phyloP scores from a whole-genome alignment of 1,140 invertebrate genomes.

The Vanessa tameamea region DNA sequence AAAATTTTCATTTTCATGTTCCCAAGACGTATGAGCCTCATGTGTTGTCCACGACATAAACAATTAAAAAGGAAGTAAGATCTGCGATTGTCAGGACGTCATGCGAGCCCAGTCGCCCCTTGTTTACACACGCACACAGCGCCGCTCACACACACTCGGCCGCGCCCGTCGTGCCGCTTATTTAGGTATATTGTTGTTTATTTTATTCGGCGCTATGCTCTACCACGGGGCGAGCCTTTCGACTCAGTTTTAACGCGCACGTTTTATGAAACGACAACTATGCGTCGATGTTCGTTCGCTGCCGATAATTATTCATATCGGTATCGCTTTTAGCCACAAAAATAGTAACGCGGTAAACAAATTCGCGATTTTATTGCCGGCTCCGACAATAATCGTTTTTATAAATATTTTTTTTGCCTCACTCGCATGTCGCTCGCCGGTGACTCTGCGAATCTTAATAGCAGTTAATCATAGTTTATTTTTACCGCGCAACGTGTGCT shows the following conservation, averaged over 20 bases:
- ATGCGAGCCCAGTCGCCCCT: conserved; percentile 66
- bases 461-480: conserved; percentile 80
- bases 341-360: conserved; percentile 70
- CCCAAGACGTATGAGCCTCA: not conserved
- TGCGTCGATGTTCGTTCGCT: conserved; percentile 75
- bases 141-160: conserved; percentile 67
- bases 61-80: conserved; percentile 39
- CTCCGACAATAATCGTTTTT: conserved; percentile 45
- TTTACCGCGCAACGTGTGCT: conserved; percentile 79
- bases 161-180: conserved; percentile 77
- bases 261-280: conserved; percentile 81
- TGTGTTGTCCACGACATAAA: conserved; percentile 20
- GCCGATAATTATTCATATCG: conserved; percentile 77
- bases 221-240: conserved; percentile 79
- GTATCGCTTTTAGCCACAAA: conserved; percentile 65
- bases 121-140: conserved; percentile 79
- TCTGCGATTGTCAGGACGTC: conserved; percentile 41
- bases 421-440: conserved; percentile 58
- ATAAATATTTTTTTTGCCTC: conserved; percentile 61
- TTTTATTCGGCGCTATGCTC: conserved; percentile 81
- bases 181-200: conserved; percentile 82
- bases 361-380: conserved; percentile 67
- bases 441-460: conserved; percentile 78
- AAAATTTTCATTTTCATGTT: not conserved
- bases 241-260: conserved; percentile 81